phyloP scores from a whole-genome alignment of 35 echinoderm and acorn worm species.

The Ophioderma brevispina region DNA sequence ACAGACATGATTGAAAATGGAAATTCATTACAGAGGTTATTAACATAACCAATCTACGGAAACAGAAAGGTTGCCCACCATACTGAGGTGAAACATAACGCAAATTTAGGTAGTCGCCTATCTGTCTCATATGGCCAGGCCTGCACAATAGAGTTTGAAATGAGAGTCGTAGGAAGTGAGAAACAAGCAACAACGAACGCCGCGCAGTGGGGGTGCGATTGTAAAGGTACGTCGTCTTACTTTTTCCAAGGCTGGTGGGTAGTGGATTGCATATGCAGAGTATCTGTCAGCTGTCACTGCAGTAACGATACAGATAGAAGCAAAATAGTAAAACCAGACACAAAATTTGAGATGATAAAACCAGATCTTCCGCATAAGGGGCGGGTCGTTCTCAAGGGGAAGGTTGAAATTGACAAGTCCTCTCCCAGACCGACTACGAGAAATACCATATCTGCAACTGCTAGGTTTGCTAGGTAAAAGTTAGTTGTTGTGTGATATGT shows the following conservation, averaged over 20 bases:
- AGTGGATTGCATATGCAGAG: conserved; percentile 68
- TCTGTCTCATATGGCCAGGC: too few species aligned
- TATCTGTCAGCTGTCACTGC: conserved; percentile 64
- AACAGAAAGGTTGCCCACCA: too few species aligned
- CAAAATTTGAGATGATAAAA: conserved; percentile 14
- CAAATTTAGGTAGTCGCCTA: too few species aligned
- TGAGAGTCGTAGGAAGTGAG: conserved; percentile 28
- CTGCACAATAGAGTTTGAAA: too few species aligned
- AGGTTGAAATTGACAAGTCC: conserved; percentile 26
- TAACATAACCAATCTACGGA: too few species aligned
- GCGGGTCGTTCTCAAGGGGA: conserved; percentile 37
- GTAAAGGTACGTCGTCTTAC: conserved; percentile 1
- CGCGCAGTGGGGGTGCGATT: neutral
- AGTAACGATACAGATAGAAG: conserved; percentile 49
- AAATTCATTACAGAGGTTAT: too few species aligned
- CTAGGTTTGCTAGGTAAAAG: conserved; percentile 57
- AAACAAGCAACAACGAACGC: conserved; percentile 16
- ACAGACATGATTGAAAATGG: too few species aligned
- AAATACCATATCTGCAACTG: conserved; percentile 52
- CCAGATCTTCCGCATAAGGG: conserved; percentile 8
- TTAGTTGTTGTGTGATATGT: conserved; percentile 69
- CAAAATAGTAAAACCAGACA: conserved; percentile 32
- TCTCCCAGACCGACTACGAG: conserved; percentile 12
- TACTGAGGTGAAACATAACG: too few species aligned
- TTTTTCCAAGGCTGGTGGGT: neutral